Base-by-base conservation (phyloP, 2,888 invertebrate genomes). In the Furcula furcula region DNA sequence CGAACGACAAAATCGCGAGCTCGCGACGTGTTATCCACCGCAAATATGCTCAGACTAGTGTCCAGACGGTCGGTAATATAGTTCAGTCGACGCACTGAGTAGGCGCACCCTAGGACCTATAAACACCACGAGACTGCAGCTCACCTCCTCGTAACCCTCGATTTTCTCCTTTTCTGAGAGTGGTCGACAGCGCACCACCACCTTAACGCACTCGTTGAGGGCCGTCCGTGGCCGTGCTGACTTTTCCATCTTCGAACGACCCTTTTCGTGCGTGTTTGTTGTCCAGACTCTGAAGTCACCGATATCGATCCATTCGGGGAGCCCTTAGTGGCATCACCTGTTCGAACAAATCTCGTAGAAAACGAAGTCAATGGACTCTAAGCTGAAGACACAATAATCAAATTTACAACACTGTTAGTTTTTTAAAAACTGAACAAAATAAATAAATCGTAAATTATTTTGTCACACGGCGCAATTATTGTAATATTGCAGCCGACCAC, bases 111-210 rank as follows among this genome's bases (percentile, higher is more conserved):
- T 43, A 26, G 40, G 29, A 23, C 20, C 46, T 38, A 51, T 51
- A 60, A 66, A 62, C 65, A 66, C 52, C 31, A 39, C 38, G 31
- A n/a, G 30, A 28, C 31, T 26, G 40, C 29, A 30, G 28, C 78
- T 76, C 62, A 89, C 89, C 84, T 94, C 93, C 41, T 83, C 90
- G 83, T 93, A 92, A 12, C 94, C 94, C 64, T 93, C 92, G 20
- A 90, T 83, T 20, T 90, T 91, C 87, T 99, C 99, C 60, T 94
- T 95, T 52, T 94, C 93, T 60, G 95, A 97, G 88, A 99, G 93
- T 21, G 99, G 99, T 34, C 99, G 93, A 89, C 98, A 98, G 74
- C 99, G 91, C 35, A 99, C 98, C 53, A 99, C 95, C 48, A 99
- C 99, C 88, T 98, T 97, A 40, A 99, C 98, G 68, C 95, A 94